Percentiles rank a stretch among this genome's conserved stretches.
Evolutionary conservation across 2,888 invertebrate genomes (phyloP).

Genomic region (Spatulosminthurus flaviceps): DNA sequence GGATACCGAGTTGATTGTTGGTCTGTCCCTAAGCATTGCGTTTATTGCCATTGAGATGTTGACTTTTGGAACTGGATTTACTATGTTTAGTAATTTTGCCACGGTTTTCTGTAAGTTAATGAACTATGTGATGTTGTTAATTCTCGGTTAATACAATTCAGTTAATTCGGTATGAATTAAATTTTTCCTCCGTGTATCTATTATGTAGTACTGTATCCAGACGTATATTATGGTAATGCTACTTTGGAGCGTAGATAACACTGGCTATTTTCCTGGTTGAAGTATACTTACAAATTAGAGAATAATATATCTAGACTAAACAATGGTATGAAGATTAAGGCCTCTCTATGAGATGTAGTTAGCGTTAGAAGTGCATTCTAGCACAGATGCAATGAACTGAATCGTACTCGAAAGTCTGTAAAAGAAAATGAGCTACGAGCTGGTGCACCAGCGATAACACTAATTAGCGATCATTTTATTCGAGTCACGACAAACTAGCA

Average conservation of each 20-base stretch:
- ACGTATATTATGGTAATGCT: no score
- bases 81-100: constrained; percentile 77
- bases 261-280: no score
- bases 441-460: constrained; percentile 9
- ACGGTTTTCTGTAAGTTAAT: constrained; percentile 73
- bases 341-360: no score
- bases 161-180: no score
- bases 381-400: constrained; percentile 1
- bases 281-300: no score
- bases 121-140: background rate
- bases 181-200: no score
- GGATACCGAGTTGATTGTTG: constrained; percentile 64
- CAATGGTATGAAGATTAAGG: no score
- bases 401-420: constrained; percentile 5
- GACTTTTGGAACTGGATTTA: constrained; percentile 77
- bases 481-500: background rate
- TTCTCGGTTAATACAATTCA: no score
- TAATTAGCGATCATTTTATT: constrained; percentile 14
- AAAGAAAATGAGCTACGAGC: background rate
- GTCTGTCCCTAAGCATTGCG: constrained; percentile 69
- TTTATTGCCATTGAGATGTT: constrained; percentile 74
- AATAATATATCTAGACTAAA: no score
- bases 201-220: no score
- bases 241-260: no score
- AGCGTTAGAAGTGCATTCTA: background rate